Evolutionary conservation across 2,113 vertebrate species (phyloP), one percentile per base, ranked within the genome.

Genomic region (Sturnira hondurensis): DNA sequence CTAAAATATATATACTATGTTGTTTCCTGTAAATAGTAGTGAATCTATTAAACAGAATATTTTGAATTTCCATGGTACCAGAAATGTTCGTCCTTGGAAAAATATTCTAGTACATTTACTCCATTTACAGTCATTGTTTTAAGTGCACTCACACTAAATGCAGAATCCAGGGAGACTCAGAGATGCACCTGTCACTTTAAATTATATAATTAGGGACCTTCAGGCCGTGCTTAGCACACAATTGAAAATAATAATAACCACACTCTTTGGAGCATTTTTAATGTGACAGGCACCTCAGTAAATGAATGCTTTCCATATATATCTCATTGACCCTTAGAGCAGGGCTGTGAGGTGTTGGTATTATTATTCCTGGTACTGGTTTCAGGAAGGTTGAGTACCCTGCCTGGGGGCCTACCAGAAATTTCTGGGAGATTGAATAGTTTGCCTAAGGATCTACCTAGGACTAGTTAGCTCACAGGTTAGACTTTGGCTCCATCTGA

Each of bases 31-130:
- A 92, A 93, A 74, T 96, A 88, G 41, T 67, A 78, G 33, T 74
- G 16, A 28, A 14, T 86, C 33, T 93, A 1, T 93, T 93, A 84
- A 95, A 89, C 67, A 91, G 96, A 95, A 82, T 86, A 95, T 86
- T 97, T 86, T 97, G 95, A 85, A 91, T 96, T 95, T 96, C 80
- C 50, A 26, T 93, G 31, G 56, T 82, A 54, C 65, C 38, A 76
- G 17, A 74, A 82, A 63, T 96, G 41, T 95, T 93, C 52, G 71
- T 68, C 41, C 54, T 31, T 87, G n/a, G 45, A 68, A 90, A 70
- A 58, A 52, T 63, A 31, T 41, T 96, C 45, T 74, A 74, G 81
- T 84, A 38, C 76, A 68, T 80, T 89, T 84, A 63, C 81, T 88
- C 50, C 50, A 88, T 95, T 38, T 92, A 36, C 47, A 54, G 86